A percentile compares a stretch with the other conserved stretches of the same genome.
Conservation (phyloP, 2,888 invertebrate species). For the Tinea pellionella region DNA sequence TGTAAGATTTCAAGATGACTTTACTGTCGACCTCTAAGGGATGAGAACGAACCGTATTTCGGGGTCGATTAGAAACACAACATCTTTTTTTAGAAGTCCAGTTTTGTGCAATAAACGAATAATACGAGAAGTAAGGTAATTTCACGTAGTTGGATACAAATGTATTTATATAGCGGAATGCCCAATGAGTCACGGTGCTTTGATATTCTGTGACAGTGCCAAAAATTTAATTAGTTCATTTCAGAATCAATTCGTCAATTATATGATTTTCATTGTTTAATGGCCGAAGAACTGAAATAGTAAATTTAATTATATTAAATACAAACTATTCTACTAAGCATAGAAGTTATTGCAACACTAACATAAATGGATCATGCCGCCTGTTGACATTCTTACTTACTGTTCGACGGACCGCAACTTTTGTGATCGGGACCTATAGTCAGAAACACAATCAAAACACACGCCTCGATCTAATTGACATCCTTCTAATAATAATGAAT, state of each 20-base stretch:
- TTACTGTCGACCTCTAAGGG: too few species aligned
- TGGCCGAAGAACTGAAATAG: neutral
- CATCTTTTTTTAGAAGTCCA: too few species aligned
- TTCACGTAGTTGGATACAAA: slow-evolving; percentile 4
- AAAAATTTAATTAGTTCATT: slow-evolving; percentile 37
- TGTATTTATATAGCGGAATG: slow-evolving; percentile 1
- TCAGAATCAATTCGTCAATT: slow-evolving; percentile 11
- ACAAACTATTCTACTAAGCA: slow-evolving; percentile 47
- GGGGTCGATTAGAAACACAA: too few species aligned
- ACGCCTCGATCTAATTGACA: slow-evolving; percentile 50
- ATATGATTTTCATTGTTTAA: neutral
- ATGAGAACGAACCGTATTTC: too few species aligned
- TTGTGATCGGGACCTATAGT: slow-evolving; percentile 69
- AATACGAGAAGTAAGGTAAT: too few species aligned
- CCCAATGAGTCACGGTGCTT: slow-evolving; percentile 34
- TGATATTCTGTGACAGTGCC: slow-evolving; percentile 35
- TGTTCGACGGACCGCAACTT: slow-evolving; percentile 65
- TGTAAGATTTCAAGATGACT: too few species aligned
- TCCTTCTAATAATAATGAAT: neutral
- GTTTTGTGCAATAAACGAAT: too few species aligned
- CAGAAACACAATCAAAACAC: slow-evolving; percentile 66
- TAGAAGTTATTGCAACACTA: slow-evolving; percentile 25
- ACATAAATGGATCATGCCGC: slow-evolving; percentile 43
- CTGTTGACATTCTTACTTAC: slow-evolving; percentile 62
- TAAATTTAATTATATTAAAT: neutral